Percentiles rank a stretch among this genome's conserved stretches.
phyloP scores from a whole-genome alignment of 2,113 vertebrate genomes.

The Crypturellus undulatus region DNA sequence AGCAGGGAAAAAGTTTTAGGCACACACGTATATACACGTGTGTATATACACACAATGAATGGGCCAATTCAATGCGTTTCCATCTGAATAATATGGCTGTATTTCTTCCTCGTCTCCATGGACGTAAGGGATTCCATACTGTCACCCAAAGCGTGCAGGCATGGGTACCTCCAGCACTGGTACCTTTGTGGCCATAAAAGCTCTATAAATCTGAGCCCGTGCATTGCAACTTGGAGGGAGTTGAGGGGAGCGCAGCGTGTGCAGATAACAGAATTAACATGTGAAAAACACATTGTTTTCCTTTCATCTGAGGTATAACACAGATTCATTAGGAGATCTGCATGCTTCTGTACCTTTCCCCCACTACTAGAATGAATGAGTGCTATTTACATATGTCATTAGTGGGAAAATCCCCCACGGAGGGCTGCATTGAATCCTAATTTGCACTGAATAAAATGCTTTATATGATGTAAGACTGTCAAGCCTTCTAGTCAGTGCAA shows the following conservation, averaged over 20 bases:
- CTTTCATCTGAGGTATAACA: constrained; percentile 63
- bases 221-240: constrained; percentile 25
- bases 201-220: constrained; percentile 57
- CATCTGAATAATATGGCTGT: constrained; percentile 48
- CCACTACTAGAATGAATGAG: constrained; percentile 65
- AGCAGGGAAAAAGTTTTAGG: not conserved
- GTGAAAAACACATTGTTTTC: constrained; percentile 65
- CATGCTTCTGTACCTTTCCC: constrained; percentile 63
- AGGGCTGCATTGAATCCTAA: constrained; percentile 57
- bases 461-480: constrained; percentile 68
- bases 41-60: constrained; percentile 5
- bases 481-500: constrained; percentile 6
- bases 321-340: constrained; percentile 62
- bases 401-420: constrained; percentile 70
- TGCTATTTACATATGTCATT: constrained; percentile 71
- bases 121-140: constrained; percentile 40
- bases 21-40: not conserved
- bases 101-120: constrained; percentile 50
- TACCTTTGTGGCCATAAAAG: constrained; percentile 21
- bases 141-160: not conserved
- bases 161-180: constrained; percentile 52
- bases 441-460: constrained; percentile 62
- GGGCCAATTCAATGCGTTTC: not conserved
- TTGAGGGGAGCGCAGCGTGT: not conserved
- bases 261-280: constrained; percentile 60